phyloP scores from a whole-genome alignment of 2,113 vertebrate species.

The Dipodomys merriami region DNA sequence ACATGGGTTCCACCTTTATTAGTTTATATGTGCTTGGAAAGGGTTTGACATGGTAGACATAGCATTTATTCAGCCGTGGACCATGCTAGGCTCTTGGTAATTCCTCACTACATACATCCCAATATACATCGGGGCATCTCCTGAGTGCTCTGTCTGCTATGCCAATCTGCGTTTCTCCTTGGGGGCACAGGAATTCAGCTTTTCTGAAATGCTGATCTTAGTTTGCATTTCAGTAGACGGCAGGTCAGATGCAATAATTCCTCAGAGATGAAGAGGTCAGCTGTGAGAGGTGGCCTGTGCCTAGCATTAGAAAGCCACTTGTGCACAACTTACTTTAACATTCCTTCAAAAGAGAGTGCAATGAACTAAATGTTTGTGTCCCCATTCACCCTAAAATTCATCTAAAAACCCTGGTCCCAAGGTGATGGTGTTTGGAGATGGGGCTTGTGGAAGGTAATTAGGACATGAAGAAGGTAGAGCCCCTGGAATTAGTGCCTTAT shows the following conservation, averaged over 20 bases:
- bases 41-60: neutral
- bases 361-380: neutral
- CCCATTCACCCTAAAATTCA: neutral
- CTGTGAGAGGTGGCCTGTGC: too few relatives aligned
- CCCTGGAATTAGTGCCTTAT: neutral
- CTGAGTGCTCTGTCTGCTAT: neutral
- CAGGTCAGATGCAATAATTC: neutral
- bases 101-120: neutral
- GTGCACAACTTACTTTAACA: accelerated
- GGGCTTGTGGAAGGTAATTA: neutral
- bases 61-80: neutral
- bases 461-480: neutral
- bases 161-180: neutral
- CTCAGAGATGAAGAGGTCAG: too few relatives aligned
- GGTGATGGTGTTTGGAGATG: neutral
- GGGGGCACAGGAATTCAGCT: neutral
- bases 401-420: neutral
- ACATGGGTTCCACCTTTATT: neutral
- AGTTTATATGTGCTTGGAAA: neutral
- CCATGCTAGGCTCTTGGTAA: neutral
- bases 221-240: neutral
- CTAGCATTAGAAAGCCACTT: neutral
- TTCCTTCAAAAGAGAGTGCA: neutral
- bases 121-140: too few relatives aligned
- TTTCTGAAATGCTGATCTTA: neutral